Base-by-base conservation (phyloP, 2,797 vertebrate species). In the Gymnoscopelus microlampas region DNA sequence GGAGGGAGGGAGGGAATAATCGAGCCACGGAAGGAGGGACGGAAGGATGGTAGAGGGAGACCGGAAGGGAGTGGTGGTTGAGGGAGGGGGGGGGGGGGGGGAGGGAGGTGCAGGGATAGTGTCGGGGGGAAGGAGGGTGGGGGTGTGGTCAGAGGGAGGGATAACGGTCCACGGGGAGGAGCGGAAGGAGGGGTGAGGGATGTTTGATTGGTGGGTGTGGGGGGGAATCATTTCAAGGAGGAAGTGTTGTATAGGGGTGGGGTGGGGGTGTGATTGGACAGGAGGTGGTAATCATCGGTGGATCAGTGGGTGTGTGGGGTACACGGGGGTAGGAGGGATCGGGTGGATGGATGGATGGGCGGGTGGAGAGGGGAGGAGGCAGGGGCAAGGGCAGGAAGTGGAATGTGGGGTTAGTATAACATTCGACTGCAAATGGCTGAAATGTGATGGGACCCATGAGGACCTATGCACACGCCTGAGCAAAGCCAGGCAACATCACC, bases 331-430 rank as follows among this genome's bases (percentile, higher is more conserved):
- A 10, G 15, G 23, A n/a, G 29, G 14, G 8, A 10, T 19, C 4
- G 29, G 29, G 24, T 19, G n/a, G 74, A 72, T 71, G 62, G 58
- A 66, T 24, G 15, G 56, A 23, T 24, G 35, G 35, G 39, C 35
- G 39, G 35, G 26, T 14, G 60, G 56, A 80, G 57, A 67, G 60
- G 79, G 63, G 75, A 74, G 70, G 76, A 74, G 64, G 74, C 6
- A 71, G 66, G 79, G 70, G 70, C 1, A 5, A 76, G 57, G 60
- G 49, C 12, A n/a, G 73, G 81, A 80, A 32, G 60, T 35, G 79
- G 85, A 82, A 78, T 85, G 88, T 80, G 81, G 77, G 60, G 76
- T 92, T 87, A 93, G 87, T 74, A 71, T 85, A 83, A 84, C 74
- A 81, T 86, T 78, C 80, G 72, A 87, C 83, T 88, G 84, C 59